Evolutionary conservation across 2,113 vertebrate species (phyloP), one percentile per base, ranked within the genome.

Genomic region (Ageneiosus marmoratus): DNA sequence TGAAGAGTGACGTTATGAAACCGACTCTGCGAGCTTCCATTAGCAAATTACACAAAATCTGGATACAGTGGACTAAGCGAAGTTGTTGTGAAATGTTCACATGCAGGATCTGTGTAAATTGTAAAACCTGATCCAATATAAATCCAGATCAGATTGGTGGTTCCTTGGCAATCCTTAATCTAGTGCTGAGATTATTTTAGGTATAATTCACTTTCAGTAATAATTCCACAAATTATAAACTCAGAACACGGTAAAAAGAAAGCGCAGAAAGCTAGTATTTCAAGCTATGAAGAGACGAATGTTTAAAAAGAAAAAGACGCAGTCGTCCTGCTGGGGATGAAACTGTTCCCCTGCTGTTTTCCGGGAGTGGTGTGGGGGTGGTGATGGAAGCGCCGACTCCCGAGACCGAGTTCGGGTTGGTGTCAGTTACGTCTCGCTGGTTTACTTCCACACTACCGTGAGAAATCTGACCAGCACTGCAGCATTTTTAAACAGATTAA

Each of bases 391-490:
- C 27, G 11, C 27, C 15, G 12, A 58, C n/a, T n/a, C n/a, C n/a
- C n/a, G n/a, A n/a, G n/a, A n/a, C n/a, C n/a, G n/a, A n/a, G n/a
- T n/a, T n/a, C n/a, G n/a, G n/a, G n/a, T n/a, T n/a, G n/a, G n/a
- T n/a, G n/a, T n/a, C n/a, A n/a, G n/a, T n/a, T n/a, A n/a, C n/a
- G n/a, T n/a, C n/a, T n/a, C n/a, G n/a, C n/a, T n/a, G n/a, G 37
- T 41, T 41, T 41, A 41, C 37, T 41, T 41, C 37, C 37, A 41
- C 37, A 5, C 37, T 41, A 41, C 37, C 3, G 80, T 63, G 96
- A 96, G 95, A 96, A 95, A 94, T 96, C 97, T 97, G 95, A 63
- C 29, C 60, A 63, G 29, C 56, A 60, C 56, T 60, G 24, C 60
- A 32, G 60, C 29, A 18, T 63, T 63, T 63, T 34, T 32, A 63